Percentiles rank a stretch among this genome's conserved stretches.
These are phyloP conservation scores for Leucozona laternaria DNA, from an alignment of 2,888 invertebrate species.

Conservation along the genomic window DNA sequence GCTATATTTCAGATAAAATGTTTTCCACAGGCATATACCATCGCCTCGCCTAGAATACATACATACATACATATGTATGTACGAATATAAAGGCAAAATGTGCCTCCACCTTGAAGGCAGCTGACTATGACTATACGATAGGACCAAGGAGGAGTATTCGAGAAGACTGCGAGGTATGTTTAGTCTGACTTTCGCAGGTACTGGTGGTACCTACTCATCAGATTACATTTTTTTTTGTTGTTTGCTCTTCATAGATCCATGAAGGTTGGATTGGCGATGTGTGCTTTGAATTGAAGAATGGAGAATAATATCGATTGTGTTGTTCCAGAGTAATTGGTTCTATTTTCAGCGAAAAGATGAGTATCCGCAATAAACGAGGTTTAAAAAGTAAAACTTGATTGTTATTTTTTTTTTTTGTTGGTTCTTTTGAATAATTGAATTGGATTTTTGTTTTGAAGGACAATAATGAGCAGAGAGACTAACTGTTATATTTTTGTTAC, in stretches of 20 bases:
- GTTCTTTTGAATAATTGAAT: no score
- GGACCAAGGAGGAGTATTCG: not conserved
- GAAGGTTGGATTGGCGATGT: not conserved
- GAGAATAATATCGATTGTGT: slow-evolving; percentile 28
- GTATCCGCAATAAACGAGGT: not conserved
- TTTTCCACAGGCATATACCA: slow-evolving; percentile 37
- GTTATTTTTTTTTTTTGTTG: not conserved
- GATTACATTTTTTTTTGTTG: slow-evolving; percentile 6
- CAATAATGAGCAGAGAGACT: no score
- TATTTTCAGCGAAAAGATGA: slow-evolving; percentile 1
- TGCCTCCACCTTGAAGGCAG: not conserved
- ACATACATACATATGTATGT: not conserved
- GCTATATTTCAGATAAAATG: slow-evolving; percentile 51
- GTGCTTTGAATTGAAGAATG: slow-evolving; percentile 11
- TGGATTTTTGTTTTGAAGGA: no score
- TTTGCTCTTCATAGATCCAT: slow-evolving; percentile 30
- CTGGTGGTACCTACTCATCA: not conserved
- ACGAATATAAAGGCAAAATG: slow-evolving; percentile 16
- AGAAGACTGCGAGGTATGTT: slow-evolving; percentile 16
- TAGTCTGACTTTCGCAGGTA: slow-evolving; percentile 37
- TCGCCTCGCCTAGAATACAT: not conserved
- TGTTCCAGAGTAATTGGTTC: slow-evolving; percentile 40
- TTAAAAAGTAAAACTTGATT: not conserved
- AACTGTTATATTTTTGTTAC: no score
- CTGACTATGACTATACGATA: not conserved